Evolutionary conservation across 1,140 invertebrate genomes (phyloP), one percentile per base, ranked within the genome.

Genomic region (Chymomyza costata): DNA sequence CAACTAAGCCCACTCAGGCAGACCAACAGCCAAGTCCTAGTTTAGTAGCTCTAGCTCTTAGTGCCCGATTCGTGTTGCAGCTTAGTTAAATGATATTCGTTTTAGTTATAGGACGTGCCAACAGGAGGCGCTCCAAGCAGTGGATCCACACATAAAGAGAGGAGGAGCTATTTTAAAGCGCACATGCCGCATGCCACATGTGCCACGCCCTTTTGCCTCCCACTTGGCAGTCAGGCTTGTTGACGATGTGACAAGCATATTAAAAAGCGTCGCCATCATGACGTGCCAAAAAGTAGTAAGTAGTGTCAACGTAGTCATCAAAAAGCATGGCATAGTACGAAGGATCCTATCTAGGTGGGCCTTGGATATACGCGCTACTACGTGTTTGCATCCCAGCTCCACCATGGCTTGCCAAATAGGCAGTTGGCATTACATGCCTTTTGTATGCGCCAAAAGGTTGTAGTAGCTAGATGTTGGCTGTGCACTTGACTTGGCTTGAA

Each of bases 371-470:
- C n/a, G n/a, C n/a, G n/a, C n/a, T n/a, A n/a, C n/a, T n/a, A n/a
- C n/a, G n/a, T n/a, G n/a, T n/a, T n/a, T n/a, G n/a, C n/a, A n/a
- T n/a, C n/a, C n/a, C n/a, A n/a, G n/a, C n/a, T n/a, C n/a, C n/a
- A n/a, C n/a, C n/a, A n/a, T n/a, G n/a, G n/a, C n/a, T n/a, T n/a
- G 51, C 44, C 54, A 64, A 71, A 80, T 78, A 78, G 71, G 71
- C 71, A 71, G 71, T 78, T 71, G 73, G 73, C 73, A 78, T 78
- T 78, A 76, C 71, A 76, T 80, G 73, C 67, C 70, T 78, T 74
- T 74, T 70, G 61, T 78, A 71, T 56, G 21, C 8, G 21, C n/a
- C n/a, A n/a, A n/a, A n/a, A n/a, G n/a, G n/a, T n/a, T n/a, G n/a
- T n/a, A n/a, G n/a, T n/a, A n/a, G n/a, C 38, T 10, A 2, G 5